Evolutionary conservation across 2,888 invertebrate genomes (phyloP), one percentile per base, ranked within the genome.

Genomic region (Petrolisthes manimaculis): DNA sequence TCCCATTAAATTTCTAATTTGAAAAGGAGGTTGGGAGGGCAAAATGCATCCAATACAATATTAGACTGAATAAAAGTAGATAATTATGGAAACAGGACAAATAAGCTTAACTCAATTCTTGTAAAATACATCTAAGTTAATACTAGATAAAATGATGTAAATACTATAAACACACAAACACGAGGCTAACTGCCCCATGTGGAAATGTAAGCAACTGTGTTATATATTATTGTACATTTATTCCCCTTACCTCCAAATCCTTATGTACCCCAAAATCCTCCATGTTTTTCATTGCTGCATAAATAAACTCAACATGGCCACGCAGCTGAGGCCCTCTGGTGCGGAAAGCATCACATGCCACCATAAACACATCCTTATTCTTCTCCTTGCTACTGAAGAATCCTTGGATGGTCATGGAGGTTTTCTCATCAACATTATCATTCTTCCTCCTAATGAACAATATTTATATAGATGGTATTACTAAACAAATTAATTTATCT

Each of bases 301-400:
- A 96, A 92, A 99, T 97, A 93, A 99, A 99, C 92, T 98, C 98
- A 0, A 98, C 97, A 93, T 98, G 97, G 77, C 97, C 98, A 89
- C 96, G 94, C 90, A 96, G 94, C 92, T 96, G 95, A 0, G 94
- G 94, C 91, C 96, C 95, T 75, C 95, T 94, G 55, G 94, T 94
- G 92, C 95, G 94, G 92, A 96, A 99, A 90, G 96, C 95, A 91
- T 95, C 95, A 84, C 97, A 94, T 93, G 96, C 95, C 89, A 95
- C 95, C 82, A 97, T 92, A 92, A 96, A 97, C 0, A 95, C 94
- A 21, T 95, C 93, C 78, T 92, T 92, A 79, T 92, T 91, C 92
- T 77, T 75, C n/a, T 89, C 79, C 12, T 89, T 61, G 4, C 69
- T n/a, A n/a, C 79, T 56, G 80, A 90, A 90, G 61, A 83, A 90